phyloP scores from a whole-genome alignment of 2,113 vertebrate genomes.

The Hoplias malabaricus region DNA sequence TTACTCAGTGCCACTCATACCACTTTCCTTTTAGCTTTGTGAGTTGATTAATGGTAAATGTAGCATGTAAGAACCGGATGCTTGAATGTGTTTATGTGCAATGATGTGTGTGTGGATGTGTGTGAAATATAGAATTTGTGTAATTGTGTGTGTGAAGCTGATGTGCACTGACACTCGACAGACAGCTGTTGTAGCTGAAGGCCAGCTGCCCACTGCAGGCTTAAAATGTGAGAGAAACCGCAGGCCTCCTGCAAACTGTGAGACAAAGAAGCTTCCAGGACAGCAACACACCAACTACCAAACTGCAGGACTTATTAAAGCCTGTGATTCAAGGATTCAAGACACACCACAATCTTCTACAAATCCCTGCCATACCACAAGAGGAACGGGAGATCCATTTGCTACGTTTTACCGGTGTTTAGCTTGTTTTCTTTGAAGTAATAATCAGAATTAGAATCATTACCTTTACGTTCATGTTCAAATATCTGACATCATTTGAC shows the following conservation, averaged over 20 bases:
- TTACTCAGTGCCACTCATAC: constrained; percentile 27
- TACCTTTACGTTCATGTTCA: too few relatives aligned
- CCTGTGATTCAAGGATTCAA: too few relatives aligned
- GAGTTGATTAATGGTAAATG: constrained; percentile 68
- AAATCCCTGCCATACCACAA: not conserved
- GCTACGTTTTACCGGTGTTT: too few relatives aligned
- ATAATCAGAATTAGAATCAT: not conserved
- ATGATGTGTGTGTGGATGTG: constrained; percentile 57
- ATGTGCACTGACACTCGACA: constrained; percentile 68
- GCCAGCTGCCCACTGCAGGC: constrained; percentile 65
- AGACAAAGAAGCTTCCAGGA: constrained; percentile 28
- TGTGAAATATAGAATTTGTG: constrained; percentile 54
- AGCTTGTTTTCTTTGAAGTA: not conserved
- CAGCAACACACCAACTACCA: not conserved
- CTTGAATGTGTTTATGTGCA: constrained; percentile 6
- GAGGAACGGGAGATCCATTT: too few relatives aligned
- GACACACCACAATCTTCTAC: not conserved
- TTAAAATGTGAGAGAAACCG: constrained; percentile 31
- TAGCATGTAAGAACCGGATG: constrained; percentile 62
- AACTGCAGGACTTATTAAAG: not conserved
- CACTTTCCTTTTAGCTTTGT: constrained; percentile 42
- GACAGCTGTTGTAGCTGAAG: constrained; percentile 73
- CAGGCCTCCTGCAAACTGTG: constrained; percentile 14
- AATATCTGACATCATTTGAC: too few relatives aligned
- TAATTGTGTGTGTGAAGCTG: constrained; percentile 55